phyloP scores from a whole-genome alignment of 2,888 invertebrate genomes.

The Leucania comma region DNA sequence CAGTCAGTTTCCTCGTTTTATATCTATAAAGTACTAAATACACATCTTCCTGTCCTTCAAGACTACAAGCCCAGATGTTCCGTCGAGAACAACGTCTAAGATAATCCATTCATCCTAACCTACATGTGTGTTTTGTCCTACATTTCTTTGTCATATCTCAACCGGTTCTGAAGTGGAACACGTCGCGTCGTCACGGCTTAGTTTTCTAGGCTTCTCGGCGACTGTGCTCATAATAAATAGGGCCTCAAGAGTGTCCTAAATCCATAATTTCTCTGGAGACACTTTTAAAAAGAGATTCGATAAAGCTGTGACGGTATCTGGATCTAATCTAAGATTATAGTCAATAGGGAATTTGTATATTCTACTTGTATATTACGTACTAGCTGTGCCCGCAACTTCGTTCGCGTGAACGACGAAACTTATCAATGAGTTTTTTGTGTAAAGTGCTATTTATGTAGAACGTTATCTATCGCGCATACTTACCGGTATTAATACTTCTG shows the following conservation, averaged over 20 bases:
- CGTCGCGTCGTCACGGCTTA: slow-evolving; percentile 29
- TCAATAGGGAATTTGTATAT: slow-evolving; percentile 3
- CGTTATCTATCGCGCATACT: too few species aligned
- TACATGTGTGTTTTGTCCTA: slow-evolving; percentile 40
- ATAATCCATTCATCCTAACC: slow-evolving; percentile 30
- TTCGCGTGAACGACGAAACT: too few species aligned
- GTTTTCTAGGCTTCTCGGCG: slow-evolving; percentile 22
- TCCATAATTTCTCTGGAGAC: slow-evolving; percentile 41
- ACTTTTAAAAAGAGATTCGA: slow-evolving; percentile 17
- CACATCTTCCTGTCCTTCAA: not conserved
- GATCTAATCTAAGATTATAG: slow-evolving; percentile 19
- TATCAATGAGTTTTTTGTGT: too few species aligned
- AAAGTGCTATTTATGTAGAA: too few species aligned
- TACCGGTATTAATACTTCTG: too few species aligned
- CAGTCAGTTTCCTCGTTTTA: too few species aligned
- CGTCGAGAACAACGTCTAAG: slow-evolving; percentile 14
- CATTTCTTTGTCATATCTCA: slow-evolving; percentile 40
- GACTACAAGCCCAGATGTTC: not conserved
- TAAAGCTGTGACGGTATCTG: slow-evolving; percentile 19
- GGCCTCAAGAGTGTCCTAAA: slow-evolving; percentile 20
- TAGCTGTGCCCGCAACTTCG: too few species aligned
- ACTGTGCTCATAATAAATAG: slow-evolving; percentile 4
- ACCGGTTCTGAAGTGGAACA: slow-evolving; percentile 40
- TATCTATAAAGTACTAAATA: not conserved
- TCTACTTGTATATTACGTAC: too few species aligned